Evolutionary conservation across 2,797 vertebrate genomes (phyloP).

Genomic region (Scolopax bukidnonensis): DNA sequence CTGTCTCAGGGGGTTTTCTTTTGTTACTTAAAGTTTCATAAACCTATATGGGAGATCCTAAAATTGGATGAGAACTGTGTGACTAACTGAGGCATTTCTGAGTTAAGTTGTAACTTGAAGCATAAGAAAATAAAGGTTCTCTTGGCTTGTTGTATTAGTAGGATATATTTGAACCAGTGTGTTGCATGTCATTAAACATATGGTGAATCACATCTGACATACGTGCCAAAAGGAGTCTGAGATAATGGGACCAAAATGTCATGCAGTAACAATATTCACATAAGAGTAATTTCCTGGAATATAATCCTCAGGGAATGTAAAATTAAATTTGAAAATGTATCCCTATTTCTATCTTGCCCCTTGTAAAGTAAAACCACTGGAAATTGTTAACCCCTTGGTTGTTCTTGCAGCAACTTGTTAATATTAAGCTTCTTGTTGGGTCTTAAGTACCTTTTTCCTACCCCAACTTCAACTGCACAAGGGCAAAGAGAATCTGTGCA

Average conservation of each 20-base stretch:
- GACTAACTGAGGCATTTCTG: constrained; percentile 11
- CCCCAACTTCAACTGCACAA: background rate
- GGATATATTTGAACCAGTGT: constrained; percentile 16
- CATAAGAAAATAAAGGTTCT: constrained; percentile 2
- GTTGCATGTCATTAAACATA: constrained; percentile 7
- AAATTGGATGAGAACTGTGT: constrained; percentile 2
- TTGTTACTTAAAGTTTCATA: constrained; percentile 4
- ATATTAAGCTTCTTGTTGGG: background rate
- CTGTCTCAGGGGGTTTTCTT: background rate
- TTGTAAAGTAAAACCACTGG: background rate
- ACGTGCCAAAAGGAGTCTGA: constrained; percentile 17
- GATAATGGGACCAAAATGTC: constrained; percentile 59
- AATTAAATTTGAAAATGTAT: background rate
- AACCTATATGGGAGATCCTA: background rate
- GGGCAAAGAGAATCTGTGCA: background rate
- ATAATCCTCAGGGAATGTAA: constrained; percentile 12
- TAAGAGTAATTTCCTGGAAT: constrained; percentile 37
- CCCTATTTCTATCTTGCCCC: background rate
- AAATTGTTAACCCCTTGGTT: background rate
- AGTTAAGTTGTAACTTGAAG: constrained; percentile 27
- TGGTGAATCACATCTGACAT: constrained; percentile 29
- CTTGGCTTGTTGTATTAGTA: background rate
- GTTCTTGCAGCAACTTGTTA: background rate
- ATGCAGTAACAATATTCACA: background rate
- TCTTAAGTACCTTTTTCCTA: background rate